Conservation (phyloP, 2,888 invertebrate species). For the Drosophila monieri region DNA sequence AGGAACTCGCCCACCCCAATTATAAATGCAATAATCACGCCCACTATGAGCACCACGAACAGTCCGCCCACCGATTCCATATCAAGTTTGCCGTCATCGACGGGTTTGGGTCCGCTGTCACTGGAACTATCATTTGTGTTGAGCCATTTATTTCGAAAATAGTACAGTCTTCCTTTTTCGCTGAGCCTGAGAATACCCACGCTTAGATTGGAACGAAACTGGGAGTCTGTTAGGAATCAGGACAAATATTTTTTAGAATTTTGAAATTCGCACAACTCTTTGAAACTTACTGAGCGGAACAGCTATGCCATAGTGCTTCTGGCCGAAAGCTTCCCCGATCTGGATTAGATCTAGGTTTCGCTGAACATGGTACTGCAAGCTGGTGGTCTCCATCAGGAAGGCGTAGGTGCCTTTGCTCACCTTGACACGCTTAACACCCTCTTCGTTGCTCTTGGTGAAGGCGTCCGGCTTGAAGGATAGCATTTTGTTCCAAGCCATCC, state of each 20-base stretch:
- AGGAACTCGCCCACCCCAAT: slow-evolving; percentile 93
- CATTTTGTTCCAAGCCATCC: slow-evolving; percentile 96
- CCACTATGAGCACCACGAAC: slow-evolving; percentile 92
- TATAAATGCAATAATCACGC: slow-evolving; percentile 88
- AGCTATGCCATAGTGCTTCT: slow-evolving; percentile 97
- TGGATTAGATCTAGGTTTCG: slow-evolving; percentile 92
- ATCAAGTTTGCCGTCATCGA: slow-evolving; percentile 51
- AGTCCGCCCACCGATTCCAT: slow-evolving; percentile 91
- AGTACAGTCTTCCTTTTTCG: slow-evolving; percentile 92
- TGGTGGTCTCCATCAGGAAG: slow-evolving; percentile 97
- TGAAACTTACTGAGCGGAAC: slow-evolving; percentile 91
- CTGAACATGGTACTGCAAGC: slow-evolving; percentile 94
- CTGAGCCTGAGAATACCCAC: slow-evolving; percentile 95
- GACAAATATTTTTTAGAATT: background rate
- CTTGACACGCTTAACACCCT: slow-evolving; percentile 92
- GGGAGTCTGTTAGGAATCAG: slow-evolving; percentile 86
- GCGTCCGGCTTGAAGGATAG: slow-evolving; percentile 91
- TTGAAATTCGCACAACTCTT: background rate
- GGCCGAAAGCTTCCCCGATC: slow-evolving; percentile 92
- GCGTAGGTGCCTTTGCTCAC: slow-evolving; percentile 92
- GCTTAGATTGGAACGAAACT: slow-evolving; percentile 91
- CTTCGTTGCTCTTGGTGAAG: slow-evolving; percentile 90
- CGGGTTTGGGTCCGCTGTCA: background rate
- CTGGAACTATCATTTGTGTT: slow-evolving; percentile 86
- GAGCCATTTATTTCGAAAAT: slow-evolving; percentile 96